Evolutionary conservation across 2,888 invertebrate species (phyloP), one percentile per base, ranked within the genome.

Genomic region (Oegoconia quadripuncta): DNA sequence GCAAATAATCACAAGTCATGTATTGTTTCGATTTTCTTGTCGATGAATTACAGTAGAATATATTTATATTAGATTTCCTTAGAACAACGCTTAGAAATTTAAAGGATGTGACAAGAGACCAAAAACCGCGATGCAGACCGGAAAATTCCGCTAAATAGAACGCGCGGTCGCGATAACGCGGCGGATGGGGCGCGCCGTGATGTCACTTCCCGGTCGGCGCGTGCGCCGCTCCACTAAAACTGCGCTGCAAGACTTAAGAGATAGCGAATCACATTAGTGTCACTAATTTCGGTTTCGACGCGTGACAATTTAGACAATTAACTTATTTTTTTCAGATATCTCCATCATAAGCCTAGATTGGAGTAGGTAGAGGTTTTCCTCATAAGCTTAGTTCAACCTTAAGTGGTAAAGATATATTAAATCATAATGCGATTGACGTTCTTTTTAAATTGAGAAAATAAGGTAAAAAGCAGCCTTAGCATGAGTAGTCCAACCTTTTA

Each of bases 171-270:
- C 28, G 39, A 32, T 25, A 34, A 29, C 23, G 29, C 36, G 37
- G 25, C 36, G 41, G 48, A 41, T 36, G 43, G 37, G 46, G 45
- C 41, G 44, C 38, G 44, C 29, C 42, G 39, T 46, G 44, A 48
- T 45, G 48, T 46, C 51, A 51, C 35, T 43, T 51, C 48, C 51
- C 29, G 34, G 40, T 31, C 33, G 37, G 44, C 48, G 51, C 51
- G 48, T 48, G 50, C 48, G 46, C 18, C 33, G 42, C 27, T 36
- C 41, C 35, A 45, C 38, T 41, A 38, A 44, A 14, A 11, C 1
- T 5, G 13, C 22, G 15, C 12, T 7, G 1, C 23, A 15, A 26
- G 14, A 1, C 5, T 35, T 12, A 11, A 26, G 35, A 13, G 8
- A 9, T 4, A 17, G 18, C 31, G 25, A 12, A n/a, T 6, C 6